Evolutionary conservation across 2,113 vertebrate genomes (phyloP).

Genomic region (Oncorhynchus clarkii): DNA sequence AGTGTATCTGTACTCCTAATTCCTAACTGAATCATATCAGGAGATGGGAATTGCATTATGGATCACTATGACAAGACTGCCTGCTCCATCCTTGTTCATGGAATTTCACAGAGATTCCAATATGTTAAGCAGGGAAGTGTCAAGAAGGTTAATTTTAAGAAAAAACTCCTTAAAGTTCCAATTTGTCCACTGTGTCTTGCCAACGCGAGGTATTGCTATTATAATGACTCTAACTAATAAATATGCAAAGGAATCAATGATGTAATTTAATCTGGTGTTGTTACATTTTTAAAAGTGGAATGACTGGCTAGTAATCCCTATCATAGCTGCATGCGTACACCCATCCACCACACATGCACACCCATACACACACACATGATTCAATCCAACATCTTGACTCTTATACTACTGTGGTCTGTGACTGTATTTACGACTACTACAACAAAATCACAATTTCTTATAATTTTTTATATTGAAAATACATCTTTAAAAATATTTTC

Average conservation of each 20-base stretch:
- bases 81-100: constrained; percentile 53
- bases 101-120: constrained; percentile 66
- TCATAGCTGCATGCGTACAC: background rate
- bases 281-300: constrained; percentile 39
- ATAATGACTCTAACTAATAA: constrained; percentile 82
- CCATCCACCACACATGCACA: background rate
- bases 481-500: no score
- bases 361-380: background rate
- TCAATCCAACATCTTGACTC: no score
- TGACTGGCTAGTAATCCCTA: background rate
- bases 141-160: constrained; percentile 83
- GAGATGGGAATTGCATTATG: constrained; percentile 63
- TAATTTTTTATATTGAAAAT: no score
- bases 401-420: no score
- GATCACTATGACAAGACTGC: constrained; percentile 65
- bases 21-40: constrained; percentile 62
- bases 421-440: no score
- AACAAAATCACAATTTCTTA: no score
- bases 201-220: constrained; percentile 76
- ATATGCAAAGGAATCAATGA: constrained; percentile 92
- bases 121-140: constrained; percentile 72
- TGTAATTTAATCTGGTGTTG: constrained; percentile 86
- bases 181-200: constrained; percentile 73
- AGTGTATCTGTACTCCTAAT: constrained; percentile 59
- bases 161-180: constrained; percentile 77